Conservation (phyloP, 2,113 vertebrate species). For the Coptodon bakossiorum region DNA sequence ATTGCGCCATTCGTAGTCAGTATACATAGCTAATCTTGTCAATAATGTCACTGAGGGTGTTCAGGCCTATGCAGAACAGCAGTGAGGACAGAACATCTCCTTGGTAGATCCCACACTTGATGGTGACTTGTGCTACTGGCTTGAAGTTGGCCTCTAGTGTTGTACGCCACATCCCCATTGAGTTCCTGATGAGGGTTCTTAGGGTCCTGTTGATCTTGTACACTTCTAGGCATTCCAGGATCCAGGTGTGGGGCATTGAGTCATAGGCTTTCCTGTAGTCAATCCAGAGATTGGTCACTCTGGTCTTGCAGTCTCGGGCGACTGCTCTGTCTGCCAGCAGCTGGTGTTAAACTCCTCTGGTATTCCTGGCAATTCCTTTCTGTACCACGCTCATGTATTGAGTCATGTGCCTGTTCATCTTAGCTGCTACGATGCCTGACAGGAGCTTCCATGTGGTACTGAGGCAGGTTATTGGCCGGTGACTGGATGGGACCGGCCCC, state of each 20-base stretch:
- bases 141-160: neutral
- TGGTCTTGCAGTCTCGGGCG: neutral
- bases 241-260: neutral
- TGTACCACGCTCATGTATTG: neutral
- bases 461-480: neutral
- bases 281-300: neutral
- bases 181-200: rapidly evolving
- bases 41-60: neutral
- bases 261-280: neutral
- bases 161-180: neutral
- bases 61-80: neutral
- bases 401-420: rapidly evolving
- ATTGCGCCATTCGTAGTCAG: neutral
- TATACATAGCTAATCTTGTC: neutral
- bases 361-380: neutral
- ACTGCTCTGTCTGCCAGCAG: neutral
- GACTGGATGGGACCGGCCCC: neutral
- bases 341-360: neutral
- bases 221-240: neutral
- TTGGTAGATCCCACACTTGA: neutral
- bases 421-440: neutral
- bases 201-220: neutral
- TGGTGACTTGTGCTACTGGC: neutral
- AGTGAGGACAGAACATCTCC: rapidly evolving
- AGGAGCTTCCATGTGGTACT: neutral